These are phyloP conservation scores for Globodera rostochiensis DNA, from an alignment of 1,140 invertebrate species.

Conservation along the genomic window DNA sequence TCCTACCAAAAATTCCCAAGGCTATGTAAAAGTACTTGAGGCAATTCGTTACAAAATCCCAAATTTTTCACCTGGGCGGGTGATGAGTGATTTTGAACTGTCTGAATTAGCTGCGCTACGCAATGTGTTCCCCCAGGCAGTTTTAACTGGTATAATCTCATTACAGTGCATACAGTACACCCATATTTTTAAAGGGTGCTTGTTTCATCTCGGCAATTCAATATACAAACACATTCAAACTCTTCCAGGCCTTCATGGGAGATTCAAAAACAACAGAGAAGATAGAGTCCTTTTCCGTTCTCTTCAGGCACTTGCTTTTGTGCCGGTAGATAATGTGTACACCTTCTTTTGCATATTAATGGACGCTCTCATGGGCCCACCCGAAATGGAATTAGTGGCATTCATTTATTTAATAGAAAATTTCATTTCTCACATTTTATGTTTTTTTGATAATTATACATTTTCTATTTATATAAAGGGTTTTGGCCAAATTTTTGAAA, in stretches of 20 bases:
- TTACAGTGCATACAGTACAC: too few species aligned
- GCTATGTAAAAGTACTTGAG: conserved; percentile 6
- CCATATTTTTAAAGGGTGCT: not conserved
- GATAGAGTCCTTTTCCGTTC: not conserved
- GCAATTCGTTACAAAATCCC: not conserved
- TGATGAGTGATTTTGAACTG: conserved; percentile 21
- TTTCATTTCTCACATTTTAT: too few species aligned
- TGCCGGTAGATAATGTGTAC: conserved; percentile 13
- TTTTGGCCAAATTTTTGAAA: too few species aligned
- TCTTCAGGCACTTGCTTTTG: conserved; percentile 17
- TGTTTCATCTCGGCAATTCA: conserved; percentile 8
- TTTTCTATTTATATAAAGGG: too few species aligned
- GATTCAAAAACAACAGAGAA: not conserved
- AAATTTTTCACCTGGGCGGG: conserved; percentile 1
- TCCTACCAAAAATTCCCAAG: not conserved
- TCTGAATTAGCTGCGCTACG: not conserved
- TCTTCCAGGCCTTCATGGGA: not conserved
- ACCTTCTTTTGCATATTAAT: conserved; percentile 21
- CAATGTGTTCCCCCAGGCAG: not conserved
- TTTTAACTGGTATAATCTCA: not conserved
- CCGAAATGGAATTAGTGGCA: not conserved
- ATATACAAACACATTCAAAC: conserved; percentile 7
- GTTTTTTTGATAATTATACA: too few species aligned
- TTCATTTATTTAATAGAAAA: too few species aligned
- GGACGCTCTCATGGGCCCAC: conserved; percentile 5